Evolutionary conservation across 2,797 vertebrate genomes (phyloP).

Genomic region (Gymnopithys bicolor): DNA sequence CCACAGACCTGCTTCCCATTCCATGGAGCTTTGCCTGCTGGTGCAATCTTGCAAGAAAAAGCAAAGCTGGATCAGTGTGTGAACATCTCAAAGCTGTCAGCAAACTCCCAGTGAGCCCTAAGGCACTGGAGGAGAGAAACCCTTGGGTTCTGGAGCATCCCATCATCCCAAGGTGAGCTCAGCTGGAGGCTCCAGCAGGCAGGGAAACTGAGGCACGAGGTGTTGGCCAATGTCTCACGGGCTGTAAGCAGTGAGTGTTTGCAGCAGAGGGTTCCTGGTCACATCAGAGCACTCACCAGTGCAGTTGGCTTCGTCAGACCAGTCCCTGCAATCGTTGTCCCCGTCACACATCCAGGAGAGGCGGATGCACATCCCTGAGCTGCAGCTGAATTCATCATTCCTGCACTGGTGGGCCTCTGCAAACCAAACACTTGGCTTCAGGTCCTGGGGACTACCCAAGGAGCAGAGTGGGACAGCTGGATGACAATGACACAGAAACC

Average conservation of each 20-base stretch:
- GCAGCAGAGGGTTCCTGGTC: not conserved
- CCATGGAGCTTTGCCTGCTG: not conserved
- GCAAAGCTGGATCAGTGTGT: not conserved
- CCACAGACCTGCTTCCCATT: not conserved
- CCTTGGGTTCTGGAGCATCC: not conserved
- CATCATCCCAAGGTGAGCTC: not conserved
- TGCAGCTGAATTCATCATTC: constrained; percentile 89
- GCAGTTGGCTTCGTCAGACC: constrained; percentile 96
- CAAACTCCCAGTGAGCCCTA: not conserved
- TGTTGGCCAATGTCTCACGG: accelerated
- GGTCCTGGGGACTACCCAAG: not conserved
- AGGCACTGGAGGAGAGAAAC: not conserved
- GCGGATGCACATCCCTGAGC: constrained; percentile 92
- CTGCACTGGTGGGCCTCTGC: constrained; percentile 92
- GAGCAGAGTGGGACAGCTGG: not conserved
- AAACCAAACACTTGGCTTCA: not conserved
- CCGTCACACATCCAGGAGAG: constrained; percentile 96
- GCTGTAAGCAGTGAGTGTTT: not conserved
- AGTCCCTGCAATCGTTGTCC: constrained; percentile 97
- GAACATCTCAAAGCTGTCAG: not conserved
- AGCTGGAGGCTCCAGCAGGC: not conserved
- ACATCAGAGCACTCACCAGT: constrained; percentile 80
- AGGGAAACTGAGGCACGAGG: not conserved
- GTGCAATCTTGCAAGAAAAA: not conserved
- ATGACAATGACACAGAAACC: accelerated